A percentile compares a stretch with the other conserved stretches of the same genome.
phyloP scores from a whole-genome alignment of 2,888 invertebrate genomes.

The Cantharis rufa region DNA sequence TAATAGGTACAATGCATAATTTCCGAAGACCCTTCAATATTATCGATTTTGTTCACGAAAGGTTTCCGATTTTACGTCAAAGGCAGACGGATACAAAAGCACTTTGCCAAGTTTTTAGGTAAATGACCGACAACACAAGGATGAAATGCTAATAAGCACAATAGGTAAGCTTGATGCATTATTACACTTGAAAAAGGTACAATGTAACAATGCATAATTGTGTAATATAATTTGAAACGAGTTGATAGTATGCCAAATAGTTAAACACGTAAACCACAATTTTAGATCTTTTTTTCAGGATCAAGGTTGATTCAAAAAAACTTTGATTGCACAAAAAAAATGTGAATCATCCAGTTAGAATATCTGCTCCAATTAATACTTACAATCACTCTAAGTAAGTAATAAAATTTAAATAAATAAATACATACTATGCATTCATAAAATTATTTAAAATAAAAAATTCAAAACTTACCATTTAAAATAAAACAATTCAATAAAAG shows the following conservation, averaged over 20 bases:
- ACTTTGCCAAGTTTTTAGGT: not conserved
- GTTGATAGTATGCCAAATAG: conserved; percentile 7
- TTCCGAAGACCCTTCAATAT: not conserved
- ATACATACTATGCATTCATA: not conserved
- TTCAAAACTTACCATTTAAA: not conserved
- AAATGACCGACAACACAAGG: not conserved
- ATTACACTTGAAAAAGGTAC: not conserved
- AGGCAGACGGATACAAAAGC: not conserved
- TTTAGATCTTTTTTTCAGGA: conserved; percentile 8
- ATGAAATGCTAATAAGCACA: not conserved
- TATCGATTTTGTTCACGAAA: not conserved
- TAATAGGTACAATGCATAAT: not conserved
- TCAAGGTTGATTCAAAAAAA: conserved; percentile 2
- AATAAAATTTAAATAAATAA: not conserved
- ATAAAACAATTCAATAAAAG: not conserved
- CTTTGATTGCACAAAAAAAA: not conserved
- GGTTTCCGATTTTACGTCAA: not conserved
- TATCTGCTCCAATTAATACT: not conserved
- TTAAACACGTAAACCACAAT: conserved; percentile 3
- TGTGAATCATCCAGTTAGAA: not conserved
- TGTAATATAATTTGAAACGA: not conserved
- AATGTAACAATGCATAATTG: not conserved
- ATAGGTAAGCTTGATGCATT: not conserved
- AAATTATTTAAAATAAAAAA: not conserved
- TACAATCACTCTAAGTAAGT: not conserved